A percentile compares a stretch with the other conserved stretches of the same genome.
Conservation (phyloP, 2,888 invertebrate genomes). For the Xanthorhoe spadicearia region DNA sequence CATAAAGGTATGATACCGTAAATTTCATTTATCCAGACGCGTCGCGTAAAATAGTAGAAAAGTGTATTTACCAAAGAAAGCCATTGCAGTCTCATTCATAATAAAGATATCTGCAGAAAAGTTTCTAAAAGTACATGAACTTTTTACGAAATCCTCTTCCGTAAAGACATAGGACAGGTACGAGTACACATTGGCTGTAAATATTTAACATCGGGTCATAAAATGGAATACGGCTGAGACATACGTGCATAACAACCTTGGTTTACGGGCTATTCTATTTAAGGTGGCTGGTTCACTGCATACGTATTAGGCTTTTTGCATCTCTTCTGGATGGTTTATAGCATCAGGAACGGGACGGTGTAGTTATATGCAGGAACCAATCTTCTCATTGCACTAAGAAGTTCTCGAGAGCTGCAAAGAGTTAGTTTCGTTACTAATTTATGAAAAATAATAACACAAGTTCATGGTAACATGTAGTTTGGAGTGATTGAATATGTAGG, state of each 20-base stretch:
- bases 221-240: slow-evolving; percentile 45
- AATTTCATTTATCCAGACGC: slow-evolving; percentile 7
- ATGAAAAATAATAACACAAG: too few species aligned
- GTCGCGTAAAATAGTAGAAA: slow-evolving; percentile 7
- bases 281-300: slow-evolving; percentile 6
- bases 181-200: slow-evolving; percentile 47
- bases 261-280: slow-evolving; percentile 25
- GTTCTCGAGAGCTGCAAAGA: too few species aligned
- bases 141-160: slow-evolving; percentile 25
- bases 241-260: slow-evolving; percentile 40
- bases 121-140: slow-evolving; percentile 15
- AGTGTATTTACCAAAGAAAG: slow-evolving; percentile 3
- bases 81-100: slow-evolving; percentile 8
- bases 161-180: slow-evolving; percentile 36
- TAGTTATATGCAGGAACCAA: too few species aligned
- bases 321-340: too few species aligned
- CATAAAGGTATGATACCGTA: background rate
- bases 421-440: too few species aligned
- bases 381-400: too few species aligned
- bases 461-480: too few species aligned
- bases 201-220: slow-evolving; percentile 53
- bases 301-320: background rate
- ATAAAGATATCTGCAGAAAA: slow-evolving; percentile 15
- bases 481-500: too few species aligned
- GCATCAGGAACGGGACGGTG: too few species aligned